Base-by-base conservation (phyloP, 2,888 invertebrate species). In the Metopia argyrocephala region DNA sequence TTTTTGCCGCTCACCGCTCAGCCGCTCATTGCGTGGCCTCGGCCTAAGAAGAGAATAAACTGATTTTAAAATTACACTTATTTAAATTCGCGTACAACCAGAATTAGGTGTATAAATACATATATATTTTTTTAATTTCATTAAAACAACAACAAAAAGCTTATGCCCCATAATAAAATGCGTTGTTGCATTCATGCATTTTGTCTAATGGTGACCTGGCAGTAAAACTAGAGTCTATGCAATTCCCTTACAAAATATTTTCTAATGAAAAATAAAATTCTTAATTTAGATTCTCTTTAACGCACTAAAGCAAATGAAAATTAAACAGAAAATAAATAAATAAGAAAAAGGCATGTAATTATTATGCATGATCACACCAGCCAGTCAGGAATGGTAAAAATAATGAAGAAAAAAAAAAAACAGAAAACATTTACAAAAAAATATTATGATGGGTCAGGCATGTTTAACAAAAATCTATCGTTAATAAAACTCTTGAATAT, bases 141-240 rank as follows among this genome's bases (percentile, higher is more conserved):
- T 52, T 52, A 21, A 59, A 31, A 5, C 31, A 31, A 62, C 3
- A 52, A n/a, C 38, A 68, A 27, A 31, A 28, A 52, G 20, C 45
- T 0, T 48, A 15, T 56, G 64, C 23, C n/a, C n/a, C 48, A 21
- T 64, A 1, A 57, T 50, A 65, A 74, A 79, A 68, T 79, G 79
- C 66, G 79, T 76, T 76, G 57, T 79, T 76, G 70, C 71, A 69
- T 74, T 74, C 74, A 78, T 54, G 65, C 76, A 65, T 61, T 65
- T 21, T 6, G 38, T n/a, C 50, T 31, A 6, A 25, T 48, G 23
- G 18, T 5, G 2, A 48, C 25, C 46, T 45, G 45, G 46, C 45
- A 38, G 50, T 3, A 28, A 9, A 21, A n/a, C n/a, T 5, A 31
- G 5, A 54, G 15, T 23, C n/a, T n/a, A 23, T 64, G 45, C 2